Conservation (phyloP, 2,113 vertebrate genomes). For the Chloropsis cyanopogon region DNA sequence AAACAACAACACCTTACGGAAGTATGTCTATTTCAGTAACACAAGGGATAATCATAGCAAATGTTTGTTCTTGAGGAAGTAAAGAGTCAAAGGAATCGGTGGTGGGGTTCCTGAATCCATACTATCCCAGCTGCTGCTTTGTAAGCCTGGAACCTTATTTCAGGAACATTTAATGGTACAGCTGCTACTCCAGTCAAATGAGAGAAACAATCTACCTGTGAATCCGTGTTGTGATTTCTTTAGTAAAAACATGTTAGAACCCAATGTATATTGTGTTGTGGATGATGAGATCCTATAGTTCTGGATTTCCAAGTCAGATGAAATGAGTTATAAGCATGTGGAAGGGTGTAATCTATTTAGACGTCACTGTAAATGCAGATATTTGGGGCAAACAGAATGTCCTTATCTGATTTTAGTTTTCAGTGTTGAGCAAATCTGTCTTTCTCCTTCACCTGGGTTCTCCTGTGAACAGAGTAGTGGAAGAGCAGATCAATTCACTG, state of each 20-base stretch:
- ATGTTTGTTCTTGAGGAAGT: background rate
- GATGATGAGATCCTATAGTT: background rate
- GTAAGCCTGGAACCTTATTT: background rate
- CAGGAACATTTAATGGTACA: background rate
- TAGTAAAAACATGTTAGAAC: background rate
- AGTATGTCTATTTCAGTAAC: constrained; percentile 67
- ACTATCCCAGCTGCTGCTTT: background rate
- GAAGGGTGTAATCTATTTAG: background rate
- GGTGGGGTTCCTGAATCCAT: background rate
- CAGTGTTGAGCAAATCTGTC: background rate
- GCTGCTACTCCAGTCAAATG: background rate
- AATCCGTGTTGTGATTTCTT: background rate
- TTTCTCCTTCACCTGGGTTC: background rate
- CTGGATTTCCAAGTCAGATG: background rate
- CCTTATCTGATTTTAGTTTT: background rate
- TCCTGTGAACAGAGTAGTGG: background rate
- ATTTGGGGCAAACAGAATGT: background rate
- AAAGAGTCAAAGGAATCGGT: fast-evolving
- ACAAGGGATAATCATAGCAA: background rate
- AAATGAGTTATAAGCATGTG: background rate
- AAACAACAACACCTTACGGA: constrained; percentile 93
- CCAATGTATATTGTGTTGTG: fast-evolving
- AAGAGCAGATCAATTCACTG: background rate
- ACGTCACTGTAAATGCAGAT: background rate
- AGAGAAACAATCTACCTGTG: background rate